These are phyloP conservation scores for Paguma larvata DNA, from an alignment of 2,797 vertebrate genomes.

Conservation along the genomic window DNA sequence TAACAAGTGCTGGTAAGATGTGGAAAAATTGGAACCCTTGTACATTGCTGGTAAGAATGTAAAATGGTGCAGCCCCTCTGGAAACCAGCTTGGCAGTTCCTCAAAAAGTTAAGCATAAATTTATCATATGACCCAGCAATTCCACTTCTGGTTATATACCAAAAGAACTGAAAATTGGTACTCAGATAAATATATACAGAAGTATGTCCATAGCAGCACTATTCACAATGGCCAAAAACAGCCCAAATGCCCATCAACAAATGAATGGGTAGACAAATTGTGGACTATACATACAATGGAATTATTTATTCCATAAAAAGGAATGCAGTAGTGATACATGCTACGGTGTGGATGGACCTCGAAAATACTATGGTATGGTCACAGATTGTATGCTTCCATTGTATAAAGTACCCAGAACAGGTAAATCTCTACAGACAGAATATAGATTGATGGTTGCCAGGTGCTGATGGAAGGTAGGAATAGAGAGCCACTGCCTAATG, in stretches of 20 bases:
- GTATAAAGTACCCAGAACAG: conserved; percentile 3
- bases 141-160: background rate
- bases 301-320: conserved; percentile 24
- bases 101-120: conserved; percentile 26
- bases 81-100: background rate
- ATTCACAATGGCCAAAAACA: background rate
- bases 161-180: background rate
- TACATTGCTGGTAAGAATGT: background rate
- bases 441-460: background rate
- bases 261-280: background rate
- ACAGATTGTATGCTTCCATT: background rate
- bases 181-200: background rate
- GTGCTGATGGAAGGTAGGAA: background rate
- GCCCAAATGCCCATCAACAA: background rate
- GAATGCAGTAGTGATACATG: background rate
- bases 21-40: background rate
- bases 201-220: background rate
- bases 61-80: background rate
- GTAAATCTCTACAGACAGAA: background rate
- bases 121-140: background rate
- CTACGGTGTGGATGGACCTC: background rate
- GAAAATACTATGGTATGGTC: conserved; percentile 2
- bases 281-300: background rate
- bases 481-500: background rate
- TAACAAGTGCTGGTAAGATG: background rate